Base-by-base conservation (phyloP, 2,797 vertebrate genomes). In the Octomys mimax region DNA sequence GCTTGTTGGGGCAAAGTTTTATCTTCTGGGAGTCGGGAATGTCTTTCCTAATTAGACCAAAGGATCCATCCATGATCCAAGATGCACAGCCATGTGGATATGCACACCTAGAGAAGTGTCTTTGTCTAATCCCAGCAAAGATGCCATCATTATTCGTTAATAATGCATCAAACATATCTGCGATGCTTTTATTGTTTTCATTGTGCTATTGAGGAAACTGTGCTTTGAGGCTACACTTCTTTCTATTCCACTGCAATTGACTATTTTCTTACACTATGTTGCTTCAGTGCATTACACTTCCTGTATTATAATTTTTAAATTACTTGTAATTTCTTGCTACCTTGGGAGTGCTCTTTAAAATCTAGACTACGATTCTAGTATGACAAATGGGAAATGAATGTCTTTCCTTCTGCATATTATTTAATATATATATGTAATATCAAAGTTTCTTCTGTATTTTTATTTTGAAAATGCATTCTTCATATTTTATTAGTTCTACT, bases 21-120 rank as follows among this genome's bases (percentile, higher is more conserved):
- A 39, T 89, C 22, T 89, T 9, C 78, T 88, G 92, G 46, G 42
- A 95, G n/a, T 78, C 87, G 88, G 26, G 33, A 88, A 36, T 64
- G 42, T 81, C 64, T 95, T 95, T 93, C 95, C 73, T 94, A 94
- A 97, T 95, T 94, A 95, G 66, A 16, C 96, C 68, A 95, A 77
- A 95, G 21, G 2, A 75, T 92, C 61, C 86, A 70, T 85, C 86
- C 85, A 36, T 6, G 3, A 62, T 71, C 42, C 36, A 79, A 91
- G 54, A 84, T 94, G 70, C 46, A 46, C 46, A 61, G 87, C 83
- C 89, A 7, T 18, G 62, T 22, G 42, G 42, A 95, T 84, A 39
- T 33, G 16, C 36, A 92, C 4, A 94, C 83, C 66, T 95, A 70
- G 87, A 92, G 18, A 82, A 66, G 52, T 84, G 18, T 91, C 28